phyloP scores from a whole-genome alignment of 2,797 vertebrate genomes.

The Mormyrops boulengeri region DNA sequence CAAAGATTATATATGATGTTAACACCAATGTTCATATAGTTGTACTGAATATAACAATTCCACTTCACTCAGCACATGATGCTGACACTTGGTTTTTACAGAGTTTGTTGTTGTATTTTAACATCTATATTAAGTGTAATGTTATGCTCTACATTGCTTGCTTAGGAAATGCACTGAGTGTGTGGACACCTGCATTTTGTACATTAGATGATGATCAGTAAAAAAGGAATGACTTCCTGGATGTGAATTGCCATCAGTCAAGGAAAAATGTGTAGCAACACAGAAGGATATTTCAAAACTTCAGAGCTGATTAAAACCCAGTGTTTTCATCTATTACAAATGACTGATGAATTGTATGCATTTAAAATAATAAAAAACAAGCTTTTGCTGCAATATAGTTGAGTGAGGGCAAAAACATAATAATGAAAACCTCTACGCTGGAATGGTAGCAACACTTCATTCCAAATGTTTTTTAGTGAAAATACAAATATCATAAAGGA shows the following conservation, averaged over 20 bases:
- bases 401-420: neutral
- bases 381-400: neutral
- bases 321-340: neutral
- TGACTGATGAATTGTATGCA: neutral
- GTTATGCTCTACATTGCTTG: neutral
- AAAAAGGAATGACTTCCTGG: neutral
- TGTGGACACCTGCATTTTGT: neutral
- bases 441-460: neutral
- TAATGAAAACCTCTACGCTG: neutral
- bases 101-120: neutral
- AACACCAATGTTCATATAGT: neutral
- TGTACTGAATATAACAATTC: neutral
- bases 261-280: neutral
- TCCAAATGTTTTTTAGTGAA: neutral
- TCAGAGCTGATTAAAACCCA: neutral
- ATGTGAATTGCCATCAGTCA: neutral
- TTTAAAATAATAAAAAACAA: neutral
- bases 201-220: neutral
- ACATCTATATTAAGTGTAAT: neutral
- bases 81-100: neutral
- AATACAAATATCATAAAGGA: neutral
- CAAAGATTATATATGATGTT: constrained; percentile 7
- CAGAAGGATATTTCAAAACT: neutral
- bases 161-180: neutral
- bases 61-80: neutral